Evolutionary conservation across 2,888 invertebrate species (phyloP).

Genomic region (Rotaria sp.): DNA sequence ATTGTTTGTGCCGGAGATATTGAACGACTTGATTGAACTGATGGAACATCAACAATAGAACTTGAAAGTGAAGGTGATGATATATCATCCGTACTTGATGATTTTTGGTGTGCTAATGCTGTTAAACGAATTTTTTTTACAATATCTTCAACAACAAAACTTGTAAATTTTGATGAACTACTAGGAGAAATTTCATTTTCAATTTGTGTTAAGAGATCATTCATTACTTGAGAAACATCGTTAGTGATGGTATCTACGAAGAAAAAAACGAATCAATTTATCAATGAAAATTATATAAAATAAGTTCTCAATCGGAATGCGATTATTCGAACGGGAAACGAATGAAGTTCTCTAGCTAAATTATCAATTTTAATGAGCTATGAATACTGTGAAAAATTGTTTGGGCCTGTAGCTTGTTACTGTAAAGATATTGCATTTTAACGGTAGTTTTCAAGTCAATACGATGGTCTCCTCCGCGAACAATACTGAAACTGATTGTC

Average conservation of each 20-base stretch:
- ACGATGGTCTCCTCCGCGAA: too few relatives aligned
- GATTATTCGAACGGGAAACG: too few relatives aligned
- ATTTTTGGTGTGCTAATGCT: background rate
- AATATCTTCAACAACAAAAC: slow-evolving; percentile 12
- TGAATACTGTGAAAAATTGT: too few relatives aligned
- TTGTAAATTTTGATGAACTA: background rate
- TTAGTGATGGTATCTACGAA: background rate
- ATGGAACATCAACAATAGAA: slow-evolving; percentile 19
- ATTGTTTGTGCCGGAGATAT: background rate
- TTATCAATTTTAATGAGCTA: too few relatives aligned
- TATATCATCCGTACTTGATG: background rate
- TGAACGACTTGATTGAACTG: background rate
- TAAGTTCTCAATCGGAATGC: too few relatives aligned
- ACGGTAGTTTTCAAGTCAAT: too few relatives aligned
- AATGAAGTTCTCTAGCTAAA: too few relatives aligned
- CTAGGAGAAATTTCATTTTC: background rate
- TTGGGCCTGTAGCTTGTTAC: too few relatives aligned
- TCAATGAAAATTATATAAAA: too few relatives aligned
- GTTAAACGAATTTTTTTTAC: background rate
- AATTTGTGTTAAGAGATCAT: background rate
- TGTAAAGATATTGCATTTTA: too few relatives aligned
- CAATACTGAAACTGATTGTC: too few relatives aligned
- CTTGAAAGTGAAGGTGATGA: background rate
- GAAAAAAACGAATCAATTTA: background rate
- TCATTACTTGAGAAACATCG: background rate